A percentile compares a stretch with the other conserved stretches of the same genome.
Conservation (phyloP, 2,113 vertebrate species). For the Paramisgurnus dabryanus region DNA sequence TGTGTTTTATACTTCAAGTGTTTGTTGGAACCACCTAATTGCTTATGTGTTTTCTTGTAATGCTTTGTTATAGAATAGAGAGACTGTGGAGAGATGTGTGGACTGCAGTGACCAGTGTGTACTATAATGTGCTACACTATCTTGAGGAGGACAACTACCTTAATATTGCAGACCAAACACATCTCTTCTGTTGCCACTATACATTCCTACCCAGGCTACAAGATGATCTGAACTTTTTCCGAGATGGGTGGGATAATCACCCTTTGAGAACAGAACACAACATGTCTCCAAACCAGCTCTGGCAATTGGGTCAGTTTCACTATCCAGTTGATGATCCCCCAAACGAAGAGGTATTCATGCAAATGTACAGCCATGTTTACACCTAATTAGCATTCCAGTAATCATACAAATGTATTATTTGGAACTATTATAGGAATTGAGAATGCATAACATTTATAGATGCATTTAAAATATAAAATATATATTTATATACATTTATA, state of each 20-base stretch:
- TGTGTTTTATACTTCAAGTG: neutral
- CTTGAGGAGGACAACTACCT: constrained; percentile 24
- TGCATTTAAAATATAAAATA: no score
- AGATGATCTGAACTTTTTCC: constrained; percentile 12
- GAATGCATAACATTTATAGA: no score
- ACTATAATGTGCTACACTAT: constrained; percentile 11
- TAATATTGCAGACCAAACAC: constrained; percentile 17
- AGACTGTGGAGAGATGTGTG: constrained; percentile 19
- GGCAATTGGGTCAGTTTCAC: no score
- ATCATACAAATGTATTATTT: no score
- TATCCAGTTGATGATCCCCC: no score
- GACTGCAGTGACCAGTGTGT: constrained; percentile 14
- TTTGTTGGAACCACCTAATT: neutral
- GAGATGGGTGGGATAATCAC: constrained; percentile 37
- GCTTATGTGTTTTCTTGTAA: neutral
- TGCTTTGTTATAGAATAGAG: constrained; percentile 9
- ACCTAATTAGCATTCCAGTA: no score
- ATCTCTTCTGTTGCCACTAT: constrained; percentile 36
- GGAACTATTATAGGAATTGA: no score
- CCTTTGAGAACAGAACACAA: constrained; percentile 19
- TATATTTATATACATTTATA: no score
- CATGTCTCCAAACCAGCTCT: no score
- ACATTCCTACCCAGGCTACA: constrained; percentile 29
- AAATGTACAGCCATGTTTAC: no score
- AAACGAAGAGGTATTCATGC: no score